These are phyloP conservation scores for Phlogophora meticulosa DNA, from an alignment of 2,888 invertebrate species.

Conservation along the genomic window DNA sequence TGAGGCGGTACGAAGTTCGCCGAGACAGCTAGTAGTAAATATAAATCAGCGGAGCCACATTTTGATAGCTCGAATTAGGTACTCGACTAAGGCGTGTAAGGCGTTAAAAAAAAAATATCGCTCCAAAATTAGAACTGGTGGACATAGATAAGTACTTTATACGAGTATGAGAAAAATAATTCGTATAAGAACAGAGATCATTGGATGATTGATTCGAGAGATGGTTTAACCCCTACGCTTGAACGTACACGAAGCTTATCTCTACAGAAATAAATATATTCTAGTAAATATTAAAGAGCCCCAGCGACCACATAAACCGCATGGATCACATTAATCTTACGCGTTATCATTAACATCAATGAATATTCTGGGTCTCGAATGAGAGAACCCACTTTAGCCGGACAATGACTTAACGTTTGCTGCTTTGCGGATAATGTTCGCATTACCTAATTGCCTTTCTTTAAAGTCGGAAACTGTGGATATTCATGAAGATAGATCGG, in stretches of 20 bases:
- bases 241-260: neutral
- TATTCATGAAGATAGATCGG: slow-evolving; percentile 18
- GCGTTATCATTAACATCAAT: slow-evolving; percentile 50
- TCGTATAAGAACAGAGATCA: neutral
- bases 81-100: too few relatives aligned
- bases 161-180: too few relatives aligned
- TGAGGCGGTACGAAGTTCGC: too few relatives aligned
- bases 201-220: neutral
- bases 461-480: slow-evolving; percentile 13
- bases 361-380: slow-evolving; percentile 50
- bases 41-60: too few relatives aligned
- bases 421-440: slow-evolving; percentile 42
- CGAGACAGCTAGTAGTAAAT: too few relatives aligned
- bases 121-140: too few relatives aligned
- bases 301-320: neutral
- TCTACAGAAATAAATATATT: neutral
- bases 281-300: slow-evolving; percentile 4
- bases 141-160: too few relatives aligned
- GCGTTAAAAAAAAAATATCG: too few relatives aligned
- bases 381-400: slow-evolving; percentile 21
- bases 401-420: slow-evolving; percentile 41
- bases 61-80: too few relatives aligned
- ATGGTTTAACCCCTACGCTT: neutral
- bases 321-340: slow-evolving; percentile 46
- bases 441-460: slow-evolving; percentile 37